phyloP scores from a whole-genome alignment of 2,888 invertebrate genomes.

The Hirtodrosophila trivittata region DNA sequence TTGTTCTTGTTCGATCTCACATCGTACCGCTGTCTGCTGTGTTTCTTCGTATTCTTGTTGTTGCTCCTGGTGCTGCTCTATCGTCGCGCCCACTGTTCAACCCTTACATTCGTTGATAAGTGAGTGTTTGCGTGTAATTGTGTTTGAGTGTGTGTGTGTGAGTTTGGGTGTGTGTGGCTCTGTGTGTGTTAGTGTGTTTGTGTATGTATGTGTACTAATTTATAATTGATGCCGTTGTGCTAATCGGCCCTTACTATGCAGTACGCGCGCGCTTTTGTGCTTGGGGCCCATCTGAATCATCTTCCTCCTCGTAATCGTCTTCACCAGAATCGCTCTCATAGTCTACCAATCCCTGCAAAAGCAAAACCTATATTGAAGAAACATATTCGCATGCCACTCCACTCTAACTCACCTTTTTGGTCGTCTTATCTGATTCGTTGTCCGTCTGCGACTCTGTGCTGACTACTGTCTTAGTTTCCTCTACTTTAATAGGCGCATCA shows the following conservation, averaged over 20 bases:
- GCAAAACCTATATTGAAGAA: not conserved
- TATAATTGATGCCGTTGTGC: slow-evolving; percentile 67
- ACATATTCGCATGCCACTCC: not conserved
- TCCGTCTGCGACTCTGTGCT: slow-evolving; percentile 32
- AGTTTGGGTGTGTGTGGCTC: slow-evolving; percentile 26
- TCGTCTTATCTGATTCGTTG: slow-evolving; percentile 57
- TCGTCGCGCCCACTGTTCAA: slow-evolving; percentile 39
- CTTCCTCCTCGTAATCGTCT: slow-evolving; percentile 89
- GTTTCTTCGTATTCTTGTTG: slow-evolving; percentile 50
- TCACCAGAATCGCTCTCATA: slow-evolving; percentile 99
- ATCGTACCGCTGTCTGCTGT: slow-evolving; percentile 54
- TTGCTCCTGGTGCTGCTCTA: slow-evolving; percentile 41
- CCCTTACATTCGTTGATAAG: slow-evolving; percentile 59
- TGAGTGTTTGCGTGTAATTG: slow-evolving; percentile 22
- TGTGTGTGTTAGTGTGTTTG: slow-evolving; percentile 40
- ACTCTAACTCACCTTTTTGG: slow-evolving; percentile 59
- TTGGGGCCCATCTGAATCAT: slow-evolving; percentile 83
- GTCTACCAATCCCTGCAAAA: slow-evolving; percentile 93
- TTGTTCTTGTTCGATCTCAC: slow-evolving; percentile 65
- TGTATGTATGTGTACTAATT: slow-evolving; percentile 58
- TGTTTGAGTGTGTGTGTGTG: slow-evolving; percentile 20
- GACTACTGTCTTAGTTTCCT: slow-evolving; percentile 25
- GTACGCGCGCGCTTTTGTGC: slow-evolving; percentile 84
- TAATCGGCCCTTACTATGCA: slow-evolving; percentile 80
- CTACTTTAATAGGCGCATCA: slow-evolving; percentile 41